Evolutionary conservation across 2,888 invertebrate species (phyloP).

Genomic region (Crepidodera aurea): DNA sequence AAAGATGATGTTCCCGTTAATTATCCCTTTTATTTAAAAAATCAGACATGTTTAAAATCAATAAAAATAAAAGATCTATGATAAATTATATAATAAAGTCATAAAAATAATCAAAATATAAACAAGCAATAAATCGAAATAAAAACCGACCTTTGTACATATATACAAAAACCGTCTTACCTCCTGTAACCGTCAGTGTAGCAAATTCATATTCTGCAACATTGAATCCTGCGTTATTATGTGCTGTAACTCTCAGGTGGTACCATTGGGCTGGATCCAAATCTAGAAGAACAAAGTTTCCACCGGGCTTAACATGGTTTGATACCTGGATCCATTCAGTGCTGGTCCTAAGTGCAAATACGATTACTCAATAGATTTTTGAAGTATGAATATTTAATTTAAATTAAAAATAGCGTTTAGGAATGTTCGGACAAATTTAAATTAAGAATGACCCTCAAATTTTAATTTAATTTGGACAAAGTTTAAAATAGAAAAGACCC

Average conservation of each 20-base stretch:
- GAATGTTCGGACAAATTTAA: too few relatives aligned
- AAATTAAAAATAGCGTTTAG: too few relatives aligned
- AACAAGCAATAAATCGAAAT: constrained; percentile 28
- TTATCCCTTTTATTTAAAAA: too few relatives aligned
- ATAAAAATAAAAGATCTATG: too few relatives aligned
- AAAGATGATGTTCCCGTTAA: too few relatives aligned
- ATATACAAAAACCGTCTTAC: constrained; percentile 65
- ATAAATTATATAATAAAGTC: too few relatives aligned
- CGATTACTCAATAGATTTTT: too few relatives aligned
- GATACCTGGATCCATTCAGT: constrained; percentile 94
- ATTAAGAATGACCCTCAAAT: too few relatives aligned
- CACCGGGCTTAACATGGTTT: constrained; percentile 90
- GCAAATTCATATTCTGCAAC: constrained; percentile 96
- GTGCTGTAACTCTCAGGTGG: constrained; percentile 87
- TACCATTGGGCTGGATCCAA: constrained; percentile 95
- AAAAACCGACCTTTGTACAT: constrained; percentile 37
- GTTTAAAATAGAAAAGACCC: too few relatives aligned
- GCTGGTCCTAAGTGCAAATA: constrained; percentile 75
- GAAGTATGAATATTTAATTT: constrained; percentile 19
- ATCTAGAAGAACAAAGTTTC: constrained; percentile 90
- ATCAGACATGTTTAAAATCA: not conserved
- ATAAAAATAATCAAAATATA: not conserved
- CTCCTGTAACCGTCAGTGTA: constrained; percentile 92
- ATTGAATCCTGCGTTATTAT: constrained; percentile 95
- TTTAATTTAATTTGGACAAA: too few relatives aligned